Evolutionary conservation across 2,797 vertebrate species (phyloP), one percentile per base, ranked within the genome.

Genomic region (Galaxias olidus): DNA sequence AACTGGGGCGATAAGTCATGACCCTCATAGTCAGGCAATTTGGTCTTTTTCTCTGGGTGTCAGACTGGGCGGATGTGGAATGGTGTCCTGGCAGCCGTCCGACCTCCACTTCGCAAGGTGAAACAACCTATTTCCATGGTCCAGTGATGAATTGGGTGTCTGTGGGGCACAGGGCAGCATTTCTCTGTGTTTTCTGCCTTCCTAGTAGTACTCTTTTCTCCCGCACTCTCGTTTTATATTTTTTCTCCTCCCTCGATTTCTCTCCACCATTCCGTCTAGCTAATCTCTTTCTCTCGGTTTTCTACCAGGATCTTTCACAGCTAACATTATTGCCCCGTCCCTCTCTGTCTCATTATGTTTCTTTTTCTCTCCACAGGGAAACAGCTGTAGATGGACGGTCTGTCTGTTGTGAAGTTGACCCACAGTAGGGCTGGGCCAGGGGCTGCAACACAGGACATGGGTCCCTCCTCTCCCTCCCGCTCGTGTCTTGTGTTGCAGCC

Each of bases 401-500:
- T 9, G 61, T 57, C 63, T 0, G 66, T 57, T 72, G 74, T 86
- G 85, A 90, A 91, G 89, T 87, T 89, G 88, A 89, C 84, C 80
- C 65, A 52, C 71, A 65, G 85, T 18, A 11, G n/a, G 90, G 70
- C 88, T 89, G 92, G 87, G 94, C 96, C 95, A 92, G 87, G 68
- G 96, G 97, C 96, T 98, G 95, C 95, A 98, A 98, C 97, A 97
- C 94, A 94, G 95, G 96, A 96, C 96, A 95, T 94, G 94, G 95
- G 97, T 94, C 93, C 93, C 93, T 90, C 86, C 89, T 91, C 84
- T 86, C 90, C 88, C 87, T 79, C 91, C 93, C 91, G 93, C 97
- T 98, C 97, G 97, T 98, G 97, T 98, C 97, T 98, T 98, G 96
- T 98, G 97, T 98, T 98, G 97, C 97, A 98, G 97, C 97, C 96